Conservation (phyloP, 2,113 vertebrate species). For the Alces alces region DNA sequence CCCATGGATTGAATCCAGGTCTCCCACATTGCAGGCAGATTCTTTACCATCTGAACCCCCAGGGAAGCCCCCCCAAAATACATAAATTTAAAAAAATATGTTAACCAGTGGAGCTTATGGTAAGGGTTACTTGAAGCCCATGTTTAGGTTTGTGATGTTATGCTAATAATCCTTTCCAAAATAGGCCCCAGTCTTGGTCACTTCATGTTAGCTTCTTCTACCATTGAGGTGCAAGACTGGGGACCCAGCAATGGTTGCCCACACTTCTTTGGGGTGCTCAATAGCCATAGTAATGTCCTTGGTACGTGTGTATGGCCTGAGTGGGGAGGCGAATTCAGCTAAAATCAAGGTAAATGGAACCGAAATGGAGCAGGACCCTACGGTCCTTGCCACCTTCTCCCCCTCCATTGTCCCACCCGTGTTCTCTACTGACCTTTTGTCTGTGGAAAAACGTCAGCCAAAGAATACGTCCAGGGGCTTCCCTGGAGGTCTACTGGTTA, state of each 20-base stretch:
- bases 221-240: neutral
- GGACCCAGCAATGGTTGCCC: neutral
- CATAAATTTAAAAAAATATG: neutral
- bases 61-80: neutral
- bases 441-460: neutral
- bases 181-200: neutral
- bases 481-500: neutral
- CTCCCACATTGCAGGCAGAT: neutral
- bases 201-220: neutral
- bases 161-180: neutral
- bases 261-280: neutral
- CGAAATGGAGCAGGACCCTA: neutral
- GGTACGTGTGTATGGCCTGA: neutral
- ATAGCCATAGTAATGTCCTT: neutral
- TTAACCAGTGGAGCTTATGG: neutral
- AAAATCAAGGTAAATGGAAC: neutral
- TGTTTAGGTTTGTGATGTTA: neutral
- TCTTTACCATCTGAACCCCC: neutral
- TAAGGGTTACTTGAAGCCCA: neutral
- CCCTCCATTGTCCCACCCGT: neutral
- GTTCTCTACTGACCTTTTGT: neutral
- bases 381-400: neutral
- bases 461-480: neutral
- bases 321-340: neutral
- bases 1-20: neutral